These are phyloP conservation scores for Paedocypris sp. DNA, from an alignment of 2,113 vertebrate genomes.

Conservation along the genomic window DNA sequence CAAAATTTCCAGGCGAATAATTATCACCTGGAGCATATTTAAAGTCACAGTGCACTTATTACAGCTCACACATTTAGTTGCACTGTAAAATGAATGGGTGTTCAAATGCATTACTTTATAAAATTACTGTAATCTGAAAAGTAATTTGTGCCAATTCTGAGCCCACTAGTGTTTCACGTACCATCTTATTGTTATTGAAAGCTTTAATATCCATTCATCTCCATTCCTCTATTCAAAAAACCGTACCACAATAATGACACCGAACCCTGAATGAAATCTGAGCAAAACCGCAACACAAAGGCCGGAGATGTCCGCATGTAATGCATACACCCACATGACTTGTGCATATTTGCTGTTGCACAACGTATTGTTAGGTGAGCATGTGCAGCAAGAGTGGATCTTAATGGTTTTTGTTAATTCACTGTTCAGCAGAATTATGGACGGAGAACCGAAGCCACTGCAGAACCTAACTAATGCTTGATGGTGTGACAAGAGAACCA, in stretches of 20 bases:
- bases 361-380: background rate
- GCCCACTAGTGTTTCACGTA: too few species aligned
- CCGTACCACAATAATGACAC: background rate
- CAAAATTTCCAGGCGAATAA: too few species aligned
- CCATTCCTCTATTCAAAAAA: background rate
- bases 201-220: background rate
- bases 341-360: slow-evolving; percentile 15
- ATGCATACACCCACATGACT: slow-evolving; percentile 14
- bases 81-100: too few species aligned
- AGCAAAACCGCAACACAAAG: background rate
- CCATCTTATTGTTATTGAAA: background rate
- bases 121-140: too few species aligned
- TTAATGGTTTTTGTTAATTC: slow-evolving; percentile 1
- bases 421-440: slow-evolving; percentile 23
- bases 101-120: too few species aligned
- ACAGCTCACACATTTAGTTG: too few species aligned
- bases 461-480: background rate
- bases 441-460: slow-evolving; percentile 17
- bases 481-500: background rate
- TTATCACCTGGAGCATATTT: too few species aligned
- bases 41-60: too few species aligned
- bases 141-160: too few species aligned
- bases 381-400: background rate
- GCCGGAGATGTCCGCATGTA: background rate
- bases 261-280: background rate